phyloP scores from a whole-genome alignment of 2,888 invertebrate species.

The Lochmaea capreae region DNA sequence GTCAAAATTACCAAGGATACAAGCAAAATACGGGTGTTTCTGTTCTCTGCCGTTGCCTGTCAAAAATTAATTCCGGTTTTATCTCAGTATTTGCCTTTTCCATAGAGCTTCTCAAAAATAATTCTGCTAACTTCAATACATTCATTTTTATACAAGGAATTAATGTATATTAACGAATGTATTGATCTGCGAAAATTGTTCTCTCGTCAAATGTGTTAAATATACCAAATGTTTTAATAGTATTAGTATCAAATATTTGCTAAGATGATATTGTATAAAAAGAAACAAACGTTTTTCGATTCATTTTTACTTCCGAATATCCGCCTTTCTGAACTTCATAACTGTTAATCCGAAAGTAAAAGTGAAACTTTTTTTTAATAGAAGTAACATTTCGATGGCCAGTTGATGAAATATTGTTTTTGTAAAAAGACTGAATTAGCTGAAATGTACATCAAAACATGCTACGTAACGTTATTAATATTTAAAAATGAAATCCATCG shows the following conservation, averaged over 20 bases:
- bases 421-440: constrained; percentile 55
- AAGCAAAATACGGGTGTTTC: too few species aligned
- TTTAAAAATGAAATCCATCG: constrained; percentile 28
- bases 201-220: constrained; percentile 25
- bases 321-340: constrained; percentile 4
- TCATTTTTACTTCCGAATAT: constrained; percentile 18
- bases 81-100: neutral
- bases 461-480: constrained; percentile 27
- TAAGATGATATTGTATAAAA: constrained; percentile 27
- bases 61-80: too few species aligned
- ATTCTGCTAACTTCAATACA: neutral
- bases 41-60: too few species aligned
- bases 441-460: constrained; percentile 40
- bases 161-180: constrained; percentile 31
- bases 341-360: neutral
- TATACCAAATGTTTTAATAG: constrained; percentile 45
- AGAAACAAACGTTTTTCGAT: constrained; percentile 12
- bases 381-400: constrained; percentile 8
- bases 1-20: too few species aligned
- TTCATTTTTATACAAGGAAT: constrained; percentile 3
- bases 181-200: constrained; percentile 45
- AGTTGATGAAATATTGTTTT: constrained; percentile 42
- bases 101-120: neutral
- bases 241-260: constrained; percentile 39
- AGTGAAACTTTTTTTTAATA: neutral